These are phyloP conservation scores for Lucilia sericata DNA, from an alignment of 1,140 invertebrate genomes.

Conservation along the genomic window DNA sequence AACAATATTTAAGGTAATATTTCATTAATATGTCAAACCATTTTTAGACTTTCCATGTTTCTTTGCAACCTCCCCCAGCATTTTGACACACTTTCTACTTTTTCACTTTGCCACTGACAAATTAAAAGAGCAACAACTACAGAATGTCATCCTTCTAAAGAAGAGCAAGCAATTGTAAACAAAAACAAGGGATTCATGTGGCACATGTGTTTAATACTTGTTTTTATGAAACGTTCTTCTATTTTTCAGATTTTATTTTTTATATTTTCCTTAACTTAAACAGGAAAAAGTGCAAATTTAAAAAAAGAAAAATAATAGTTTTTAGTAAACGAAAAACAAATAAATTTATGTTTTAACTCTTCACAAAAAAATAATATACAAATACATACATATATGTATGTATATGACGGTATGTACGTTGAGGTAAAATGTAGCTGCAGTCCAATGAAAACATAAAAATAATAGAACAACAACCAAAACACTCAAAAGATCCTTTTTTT, in stretches of 20 bases:
- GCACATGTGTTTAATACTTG: slow-evolving; percentile 29
- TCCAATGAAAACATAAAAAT: too few relatives aligned
- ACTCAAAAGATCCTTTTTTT: background rate
- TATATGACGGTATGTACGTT: too few relatives aligned
- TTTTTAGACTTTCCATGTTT: too few relatives aligned
- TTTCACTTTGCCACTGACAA: background rate
- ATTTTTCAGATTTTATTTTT: background rate
- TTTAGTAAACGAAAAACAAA: background rate
- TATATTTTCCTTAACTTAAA: background rate
- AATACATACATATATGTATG: too few relatives aligned
- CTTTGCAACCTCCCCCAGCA: background rate
- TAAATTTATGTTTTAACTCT: background rate
- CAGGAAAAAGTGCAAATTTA: background rate
- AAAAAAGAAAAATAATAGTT: background rate
- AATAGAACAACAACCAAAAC: too few relatives aligned
- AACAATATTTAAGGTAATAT: too few relatives aligned
- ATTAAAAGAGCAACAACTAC: slow-evolving; percentile 1
- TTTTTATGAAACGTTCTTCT: background rate
- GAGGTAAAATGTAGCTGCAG: too few relatives aligned
- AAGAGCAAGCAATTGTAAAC: slow-evolving; percentile 13
- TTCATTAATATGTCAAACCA: too few relatives aligned
- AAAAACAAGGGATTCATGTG: slow-evolving; percentile 38
- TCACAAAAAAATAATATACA: too few relatives aligned
- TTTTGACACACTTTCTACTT: background rate
- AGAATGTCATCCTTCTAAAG: background rate